Evolutionary conservation across 2,888 invertebrate genomes (phyloP), one percentile per base, ranked within the genome.

Genomic region (Disparrhopalites patrizii): DNA sequence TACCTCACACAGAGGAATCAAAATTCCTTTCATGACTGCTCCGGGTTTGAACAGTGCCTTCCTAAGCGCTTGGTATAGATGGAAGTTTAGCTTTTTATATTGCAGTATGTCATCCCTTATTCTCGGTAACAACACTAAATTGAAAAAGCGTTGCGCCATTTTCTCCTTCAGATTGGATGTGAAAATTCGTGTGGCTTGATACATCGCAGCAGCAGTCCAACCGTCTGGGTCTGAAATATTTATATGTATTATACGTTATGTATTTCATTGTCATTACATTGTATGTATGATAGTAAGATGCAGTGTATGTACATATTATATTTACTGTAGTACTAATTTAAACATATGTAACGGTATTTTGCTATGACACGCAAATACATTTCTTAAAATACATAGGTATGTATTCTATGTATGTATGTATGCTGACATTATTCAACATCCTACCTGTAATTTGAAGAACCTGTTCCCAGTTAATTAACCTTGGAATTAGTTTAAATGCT

Each of bases 161-260:
- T 91, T 89, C 73, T 94, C 93, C 77, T 94, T 95, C 36, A 98
- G 82, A 79, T 96, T 96, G 0, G 98, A 96, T n/a, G 93, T 89
- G 80, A 99, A 99, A 76, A 98, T 91, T 77, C 97, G 83, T 0
- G 93, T 94, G 0, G 91, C 94, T 82, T 91, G 95, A 79, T 94
- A 97, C 90, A 99, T 91, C 0, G 97, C 92, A 50, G 98, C 97
- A 20, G 99, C 96, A 62, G 93, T 91, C 99, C 99, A 99, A 47
- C 85, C 86, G n/a, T 91, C 87, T 8, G 99, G 98, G 79, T 93
- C 91, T 78, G 81, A 80, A 71, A 81, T 36, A 15, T 25, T 40
- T 23, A 40, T 47, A 36, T 15, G 15, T 15, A n/a, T n/a, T n/a
- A 36, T 36, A 36, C 36, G 15, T 36, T 36, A 36, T 15, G 15